These are phyloP conservation scores for Phyllotreta cruciferae DNA, from an alignment of 2,888 invertebrate species.

Conservation along the genomic window DNA sequence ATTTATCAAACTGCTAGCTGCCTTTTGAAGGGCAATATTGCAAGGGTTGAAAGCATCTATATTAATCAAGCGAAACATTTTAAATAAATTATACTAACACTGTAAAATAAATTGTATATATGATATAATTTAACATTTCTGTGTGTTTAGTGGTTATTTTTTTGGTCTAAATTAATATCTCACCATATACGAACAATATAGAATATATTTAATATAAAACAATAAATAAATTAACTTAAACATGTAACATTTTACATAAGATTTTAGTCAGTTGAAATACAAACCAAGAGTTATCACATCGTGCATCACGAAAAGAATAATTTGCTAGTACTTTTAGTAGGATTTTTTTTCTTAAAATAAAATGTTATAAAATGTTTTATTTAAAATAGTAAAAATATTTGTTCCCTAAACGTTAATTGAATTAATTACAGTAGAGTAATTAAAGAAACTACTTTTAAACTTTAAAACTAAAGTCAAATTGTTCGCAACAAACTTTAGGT, in stretches of 20 bases:
- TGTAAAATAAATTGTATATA: no score
- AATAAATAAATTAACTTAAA: conserved; percentile 27
- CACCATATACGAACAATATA: conserved; percentile 5
- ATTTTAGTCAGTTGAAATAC: conserved; percentile 28
- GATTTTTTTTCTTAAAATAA: conserved; percentile 5
- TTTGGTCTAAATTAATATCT: no score
- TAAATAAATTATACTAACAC: conserved; percentile 22
- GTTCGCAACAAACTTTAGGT: background rate
- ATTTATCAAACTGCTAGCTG: conserved; percentile 59
- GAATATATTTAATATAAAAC: conserved; percentile 31
- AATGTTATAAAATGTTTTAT: no score
- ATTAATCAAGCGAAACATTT: conserved; percentile 24
- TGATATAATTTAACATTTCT: no score
- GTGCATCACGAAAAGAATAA: conserved; percentile 18
- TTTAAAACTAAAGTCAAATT: background rate
- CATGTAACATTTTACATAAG: conserved; percentile 25
- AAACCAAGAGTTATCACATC: conserved; percentile 25
- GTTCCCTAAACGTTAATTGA: conserved; percentile 13
- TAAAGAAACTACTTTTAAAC: conserved; percentile 8
- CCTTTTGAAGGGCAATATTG: conserved; percentile 64
- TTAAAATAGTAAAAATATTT: conserved; percentile 12
- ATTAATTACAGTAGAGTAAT: background rate
- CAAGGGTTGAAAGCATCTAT: conserved; percentile 44
- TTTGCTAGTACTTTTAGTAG: conserved; percentile 4
- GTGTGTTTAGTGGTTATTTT: no score